These are phyloP conservation scores for Hippolais icterina DNA, from an alignment of 2,113 vertebrate genomes.

Conservation along the genomic window DNA sequence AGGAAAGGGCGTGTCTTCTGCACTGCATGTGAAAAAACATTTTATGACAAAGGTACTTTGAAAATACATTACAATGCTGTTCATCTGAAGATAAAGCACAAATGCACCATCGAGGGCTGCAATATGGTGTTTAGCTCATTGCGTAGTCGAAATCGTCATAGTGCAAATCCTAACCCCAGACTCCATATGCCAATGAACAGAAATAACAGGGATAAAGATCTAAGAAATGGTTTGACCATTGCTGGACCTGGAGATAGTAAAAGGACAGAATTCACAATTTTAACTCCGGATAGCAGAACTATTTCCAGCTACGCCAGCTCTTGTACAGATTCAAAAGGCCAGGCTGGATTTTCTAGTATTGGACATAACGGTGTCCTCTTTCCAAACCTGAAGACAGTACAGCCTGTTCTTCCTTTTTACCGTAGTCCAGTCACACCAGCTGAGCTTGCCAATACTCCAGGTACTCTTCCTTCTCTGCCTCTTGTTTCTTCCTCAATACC, in stretches of 20 bases:
- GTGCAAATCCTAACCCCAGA: slow-evolving; percentile 96
- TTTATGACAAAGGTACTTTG: slow-evolving; percentile 97
- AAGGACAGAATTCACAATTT: slow-evolving; percentile 72
- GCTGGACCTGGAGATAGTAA: slow-evolving; percentile 76
- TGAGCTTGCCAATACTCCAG: slow-evolving; percentile 92
- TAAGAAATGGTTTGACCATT: slow-evolving; percentile 77
- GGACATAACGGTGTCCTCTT: slow-evolving; percentile 91
- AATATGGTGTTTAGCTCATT: slow-evolving; percentile 99
- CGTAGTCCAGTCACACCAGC: slow-evolving; percentile 91
- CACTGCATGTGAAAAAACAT: slow-evolving; percentile 96
- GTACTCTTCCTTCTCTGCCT: slow-evolving; percentile 90
- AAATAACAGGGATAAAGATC: slow-evolving; percentile 93
- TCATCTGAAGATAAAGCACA: slow-evolving; percentile 98
- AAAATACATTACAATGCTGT: slow-evolving; percentile 99
- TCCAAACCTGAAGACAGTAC: slow-evolving; percentile 93
- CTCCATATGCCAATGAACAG: slow-evolving; percentile 98
- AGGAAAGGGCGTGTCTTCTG: slow-evolving; percentile 96
- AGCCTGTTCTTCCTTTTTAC: slow-evolving; percentile 95
- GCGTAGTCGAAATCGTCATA: slow-evolving; percentile 95
- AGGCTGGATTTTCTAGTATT: slow-evolving; percentile 73
- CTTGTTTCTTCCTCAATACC: slow-evolving; percentile 88
- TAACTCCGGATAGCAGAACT: slow-evolving; percentile 77
- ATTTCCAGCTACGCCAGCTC: slow-evolving; percentile 78
- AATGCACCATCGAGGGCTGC: slow-evolving; percentile 95
- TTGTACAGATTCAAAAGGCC: slow-evolving; percentile 82